Base-by-base conservation (phyloP, 2,888 invertebrate species). In the Melanophora roralis region DNA sequence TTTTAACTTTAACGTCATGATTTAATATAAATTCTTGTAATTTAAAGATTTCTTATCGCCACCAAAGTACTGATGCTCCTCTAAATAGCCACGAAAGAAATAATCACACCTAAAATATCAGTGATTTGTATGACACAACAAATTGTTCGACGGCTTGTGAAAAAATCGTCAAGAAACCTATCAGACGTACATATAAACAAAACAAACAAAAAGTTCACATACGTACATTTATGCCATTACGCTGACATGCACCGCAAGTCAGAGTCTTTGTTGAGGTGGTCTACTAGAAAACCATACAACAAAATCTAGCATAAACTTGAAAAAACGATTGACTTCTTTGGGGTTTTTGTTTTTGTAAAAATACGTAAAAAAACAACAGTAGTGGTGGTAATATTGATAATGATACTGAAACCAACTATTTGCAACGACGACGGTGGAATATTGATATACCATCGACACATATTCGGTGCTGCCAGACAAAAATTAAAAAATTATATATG, bases 111-210 rank as follows among this genome's bases (percentile, higher is more conserved):
- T 76, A 43, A 80, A 80, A 80, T 80, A 80, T 80, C 80, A 80
- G 76, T 80, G 80, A 80, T 80, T 80, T 80, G 80, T 80, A 68
- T 80, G 80, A 80, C 80, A 76, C 72, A 80, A 80, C 80, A 80
- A 80, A 80, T 80, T 80, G 76, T 80, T 57, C 72, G 76, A 80
- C 76, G 76, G 67, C 80, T 76, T 76, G 73, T 76, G 80, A 72
- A 75, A 75, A 79, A 55, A 43, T 38, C n/a, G n/a, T n/a, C n/a
- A 27, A 27, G 6, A 19, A 40, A 16, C 5, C 16, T 71, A 47
- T 32, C 32, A 53, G 14, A 27, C 1, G n/a, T 27, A 36, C 34
- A 11, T 9, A 11, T 9, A 36, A 47, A 16, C 43, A 34, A 60
- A 27, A 2, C 23, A 45, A 55, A 1, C 12, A 32, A 6, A 34